These are phyloP conservation scores for Sinocyclocheilus rhinocerous DNA, from an alignment of 2,113 vertebrate species.

Conservation along the genomic window DNA sequence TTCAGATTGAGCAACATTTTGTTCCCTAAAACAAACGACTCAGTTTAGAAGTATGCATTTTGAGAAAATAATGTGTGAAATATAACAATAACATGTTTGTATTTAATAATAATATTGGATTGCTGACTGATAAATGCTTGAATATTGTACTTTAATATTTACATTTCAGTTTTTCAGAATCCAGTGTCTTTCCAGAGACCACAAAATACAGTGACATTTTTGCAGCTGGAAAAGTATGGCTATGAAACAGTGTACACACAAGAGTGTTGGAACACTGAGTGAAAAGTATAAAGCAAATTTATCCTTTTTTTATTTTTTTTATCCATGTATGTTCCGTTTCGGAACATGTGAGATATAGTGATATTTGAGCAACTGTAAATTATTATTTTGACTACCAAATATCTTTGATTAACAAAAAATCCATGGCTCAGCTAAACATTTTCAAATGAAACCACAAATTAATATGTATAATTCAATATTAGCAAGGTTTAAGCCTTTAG, in stretches of 20 bases:
- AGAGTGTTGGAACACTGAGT: neutral
- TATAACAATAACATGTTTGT: neutral
- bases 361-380: neutral
- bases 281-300: neutral
- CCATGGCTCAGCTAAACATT: no score
- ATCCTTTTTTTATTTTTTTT: neutral
- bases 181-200: neutral
- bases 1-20: neutral
- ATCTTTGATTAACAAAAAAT: neutral
- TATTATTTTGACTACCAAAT: neutral
- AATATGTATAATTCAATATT: neutral
- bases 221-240: neutral
- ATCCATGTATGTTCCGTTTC: neutral
- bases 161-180: neutral
- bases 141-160: neutral
- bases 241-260: neutral
- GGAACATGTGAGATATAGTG: neutral
- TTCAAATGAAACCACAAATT: neutral
- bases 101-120: neutral
- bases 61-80: neutral
- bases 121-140: neutral
- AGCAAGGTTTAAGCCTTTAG: neutral
- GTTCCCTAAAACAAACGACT: neutral
- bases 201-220: neutral
- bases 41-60: neutral